phyloP scores from a whole-genome alignment of 2,888 invertebrate species.

The Hirtodrosophila alboralis region DNA sequence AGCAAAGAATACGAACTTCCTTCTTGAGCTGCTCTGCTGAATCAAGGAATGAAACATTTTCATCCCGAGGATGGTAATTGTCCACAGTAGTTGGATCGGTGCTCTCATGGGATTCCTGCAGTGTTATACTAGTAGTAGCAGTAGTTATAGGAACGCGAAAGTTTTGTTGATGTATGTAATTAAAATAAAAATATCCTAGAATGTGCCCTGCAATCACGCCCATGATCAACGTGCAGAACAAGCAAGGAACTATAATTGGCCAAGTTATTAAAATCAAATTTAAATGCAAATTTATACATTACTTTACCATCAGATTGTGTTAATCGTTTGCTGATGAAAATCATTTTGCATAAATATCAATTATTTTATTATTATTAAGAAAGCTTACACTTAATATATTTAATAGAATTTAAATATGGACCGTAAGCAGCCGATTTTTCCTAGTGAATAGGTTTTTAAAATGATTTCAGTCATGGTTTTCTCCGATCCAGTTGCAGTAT shows the following conservation, averaged over 20 bases:
- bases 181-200: slow-evolving; percentile 50
- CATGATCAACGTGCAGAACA: slow-evolving; percentile 55
- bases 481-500: neutral
- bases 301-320: too few relatives aligned
- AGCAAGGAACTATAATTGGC: neutral
- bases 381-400: too few relatives aligned
- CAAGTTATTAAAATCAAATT: too few relatives aligned
- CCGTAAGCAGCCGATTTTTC: neutral
- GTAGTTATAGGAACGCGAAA: too few relatives aligned
- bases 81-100: too few relatives aligned
- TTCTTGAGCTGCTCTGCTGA: slow-evolving; percentile 1
- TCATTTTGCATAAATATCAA: too few relatives aligned
- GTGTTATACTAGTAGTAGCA: too few relatives aligned
- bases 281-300: too few relatives aligned
- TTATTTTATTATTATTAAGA: too few relatives aligned
- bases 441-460: neutral
- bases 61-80: neutral
- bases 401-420: slow-evolving; percentile 8
- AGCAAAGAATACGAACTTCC: slow-evolving; percentile 26
- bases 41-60: neutral
- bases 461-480: neutral
- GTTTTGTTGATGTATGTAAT: neutral
- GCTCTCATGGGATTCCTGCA: too few relatives aligned
- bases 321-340: too few relatives aligned
- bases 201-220: slow-evolving; percentile 70